Percentiles rank a stretch among this genome's conserved stretches.
phyloP scores from a whole-genome alignment of 2,797 vertebrate species.

The Natrix natrix region DNA sequence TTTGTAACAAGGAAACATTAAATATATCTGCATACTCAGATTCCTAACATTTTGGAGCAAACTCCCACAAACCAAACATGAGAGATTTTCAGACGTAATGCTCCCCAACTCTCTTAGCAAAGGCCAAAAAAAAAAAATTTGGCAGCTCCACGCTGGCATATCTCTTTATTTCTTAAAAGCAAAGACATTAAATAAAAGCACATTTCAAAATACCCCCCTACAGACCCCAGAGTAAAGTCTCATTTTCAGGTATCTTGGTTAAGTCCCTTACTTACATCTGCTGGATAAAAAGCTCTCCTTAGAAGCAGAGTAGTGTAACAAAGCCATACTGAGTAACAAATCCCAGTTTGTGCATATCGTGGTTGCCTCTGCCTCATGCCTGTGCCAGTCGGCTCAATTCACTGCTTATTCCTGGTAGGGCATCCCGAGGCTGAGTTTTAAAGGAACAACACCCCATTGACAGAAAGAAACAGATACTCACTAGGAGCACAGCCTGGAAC shows the following conservation, averaged over 20 bases:
- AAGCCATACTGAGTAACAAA: slow-evolving; percentile 1
- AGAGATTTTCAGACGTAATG: background rate
- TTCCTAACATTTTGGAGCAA: background rate
- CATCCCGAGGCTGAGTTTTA: slow-evolving; percentile 21
- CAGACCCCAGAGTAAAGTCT: background rate
- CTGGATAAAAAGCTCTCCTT: background rate
- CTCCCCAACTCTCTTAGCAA: background rate
- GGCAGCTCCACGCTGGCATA: too few species aligned
- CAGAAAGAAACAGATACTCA: slow-evolving; percentile 35
- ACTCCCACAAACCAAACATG: background rate
- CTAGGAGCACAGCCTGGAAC: slow-evolving; percentile 61
- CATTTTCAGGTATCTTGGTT: background rate
- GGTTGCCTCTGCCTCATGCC: background rate
- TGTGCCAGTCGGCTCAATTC: slow-evolving; percentile 60
- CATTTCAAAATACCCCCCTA: background rate
- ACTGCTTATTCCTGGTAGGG: background rate
- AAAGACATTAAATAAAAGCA: background rate
- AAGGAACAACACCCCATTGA: slow-evolving; percentile 48
- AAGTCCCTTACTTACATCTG: slow-evolving; percentile 1
- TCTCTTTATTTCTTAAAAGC: background rate
- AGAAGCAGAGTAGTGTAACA: background rate
- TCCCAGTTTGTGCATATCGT: background rate
- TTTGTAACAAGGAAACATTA: background rate
- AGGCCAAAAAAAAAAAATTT: background rate
- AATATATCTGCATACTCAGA: background rate